Conservation (phyloP, 2,888 invertebrate genomes). For the Caprella mutica region DNA sequence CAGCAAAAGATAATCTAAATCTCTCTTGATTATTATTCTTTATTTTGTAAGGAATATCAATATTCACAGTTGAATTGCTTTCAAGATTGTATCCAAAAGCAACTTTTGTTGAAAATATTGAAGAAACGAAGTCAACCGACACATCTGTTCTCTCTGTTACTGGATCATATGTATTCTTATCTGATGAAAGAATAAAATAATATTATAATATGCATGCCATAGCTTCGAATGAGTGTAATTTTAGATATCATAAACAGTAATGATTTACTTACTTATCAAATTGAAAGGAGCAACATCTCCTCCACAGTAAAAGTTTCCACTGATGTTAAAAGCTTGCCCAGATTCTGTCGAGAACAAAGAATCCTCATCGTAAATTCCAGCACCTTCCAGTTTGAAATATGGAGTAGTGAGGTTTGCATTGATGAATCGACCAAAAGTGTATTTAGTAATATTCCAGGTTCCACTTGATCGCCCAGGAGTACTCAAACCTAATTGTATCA, state of each 20-base stretch:
- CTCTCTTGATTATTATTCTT: background rate
- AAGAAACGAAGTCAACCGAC: no score
- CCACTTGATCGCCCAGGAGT: background rate
- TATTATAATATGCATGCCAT: no score
- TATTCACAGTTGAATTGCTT: background rate
- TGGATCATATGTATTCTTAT: no score
- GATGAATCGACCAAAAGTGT: conserved; percentile 1
- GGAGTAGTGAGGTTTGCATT: background rate
- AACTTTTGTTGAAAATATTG: no score
- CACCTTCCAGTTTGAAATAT: background rate
- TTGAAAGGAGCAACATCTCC: background rate
- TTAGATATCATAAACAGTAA: no score
- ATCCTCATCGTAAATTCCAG: background rate
- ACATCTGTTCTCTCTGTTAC: no score
- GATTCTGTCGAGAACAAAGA: background rate
- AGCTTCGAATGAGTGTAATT: no score
- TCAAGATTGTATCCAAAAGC: no score
- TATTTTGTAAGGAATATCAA: background rate
- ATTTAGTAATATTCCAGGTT: background rate
- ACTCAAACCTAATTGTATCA: no score
- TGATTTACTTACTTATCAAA: background rate
- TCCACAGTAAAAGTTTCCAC: background rate
- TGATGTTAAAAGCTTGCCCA: conserved; percentile 1
- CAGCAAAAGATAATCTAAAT: background rate
- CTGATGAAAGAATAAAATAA: no score